A percentile compares a stretch with the other conserved stretches of the same genome.
Evolutionary conservation across 2,113 vertebrate genomes (phyloP).

Genomic region (Podocnemis expansa): DNA sequence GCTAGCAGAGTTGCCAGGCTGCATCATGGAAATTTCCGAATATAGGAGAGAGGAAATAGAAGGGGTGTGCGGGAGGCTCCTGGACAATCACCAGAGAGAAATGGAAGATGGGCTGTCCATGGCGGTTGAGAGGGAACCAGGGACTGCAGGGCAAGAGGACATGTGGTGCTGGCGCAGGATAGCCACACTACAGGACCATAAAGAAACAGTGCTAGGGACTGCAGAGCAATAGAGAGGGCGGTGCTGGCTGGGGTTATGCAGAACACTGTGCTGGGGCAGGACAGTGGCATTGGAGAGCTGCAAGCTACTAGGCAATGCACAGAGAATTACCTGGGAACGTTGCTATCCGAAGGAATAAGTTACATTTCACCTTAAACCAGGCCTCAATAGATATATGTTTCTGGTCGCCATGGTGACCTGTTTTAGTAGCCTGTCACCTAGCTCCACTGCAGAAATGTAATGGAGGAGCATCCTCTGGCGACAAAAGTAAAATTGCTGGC

Average conservation of each 20-base stretch:
- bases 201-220: background rate
- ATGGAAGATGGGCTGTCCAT: background rate
- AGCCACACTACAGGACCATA: background rate
- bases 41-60: background rate
- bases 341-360: background rate
- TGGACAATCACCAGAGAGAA: background rate
- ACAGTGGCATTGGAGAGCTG: too few species aligned
- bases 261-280: background rate
- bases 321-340: background rate
- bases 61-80: background rate
- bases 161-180: background rate
- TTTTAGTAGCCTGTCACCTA: too few species aligned
- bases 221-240: background rate
- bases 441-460: too few species aligned
- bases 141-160: background rate
- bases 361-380: background rate
- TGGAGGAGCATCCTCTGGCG: too few species aligned
- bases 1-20: background rate
- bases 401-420: too few species aligned
- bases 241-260: background rate
- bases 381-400: too few species aligned
- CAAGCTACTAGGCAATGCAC: background rate
- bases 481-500: too few species aligned
- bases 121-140: background rate
- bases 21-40: background rate